Base-by-base conservation (phyloP, 1,140 invertebrate genomes). In the Plodia interpunctella region DNA sequence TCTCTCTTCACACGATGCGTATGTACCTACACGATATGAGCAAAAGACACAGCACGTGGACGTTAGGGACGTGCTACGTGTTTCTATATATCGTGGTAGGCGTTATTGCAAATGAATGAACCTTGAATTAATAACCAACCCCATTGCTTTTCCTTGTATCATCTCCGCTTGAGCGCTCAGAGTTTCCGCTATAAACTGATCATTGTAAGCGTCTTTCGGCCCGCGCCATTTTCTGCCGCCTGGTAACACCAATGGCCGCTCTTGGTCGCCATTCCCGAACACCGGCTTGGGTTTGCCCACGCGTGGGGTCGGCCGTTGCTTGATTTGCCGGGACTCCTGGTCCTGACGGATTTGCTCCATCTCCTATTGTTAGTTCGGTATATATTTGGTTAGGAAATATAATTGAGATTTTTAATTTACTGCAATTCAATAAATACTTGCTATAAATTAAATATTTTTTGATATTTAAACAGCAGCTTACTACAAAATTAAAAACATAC, bases 201-300 rank as follows among this genome's bases (percentile, higher is more conserved):
- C 95, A 68, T 94, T 93, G 83, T 94, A 95, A 60, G 94, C 94
- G 81, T 96, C 94, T 78, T 94, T 93, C 2, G 94, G 94, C 67
- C 92, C 91, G 66, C 92, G 92, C 95, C 95, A 96, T 76, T 92
- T 92, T 49, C 94, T 90, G 10, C 94, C 95, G 44, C 93, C 93
- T 3, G 93, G 93, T 32, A 94, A 83, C 28, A 94, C 90, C 20
- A 94, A 72, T 5, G 93, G 92, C 49, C 93, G 83, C 32, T 90
- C 85, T 55, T 68, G 81, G 6, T 92, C 92, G 9, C 91, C 77
- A 11, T 91, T 91, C 5, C 91, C 91, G 65, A 92, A 92, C 52
- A 80, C 81, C 20, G 90, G 91, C 62, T 90, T 88, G 11, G 90
- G 79, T 44, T 80, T 82, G 68, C 60, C 67, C 18, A 76, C 84